These are phyloP conservation scores for Drosophila saltans DNA, from an alignment of 1,140 invertebrate species.

Conservation along the genomic window DNA sequence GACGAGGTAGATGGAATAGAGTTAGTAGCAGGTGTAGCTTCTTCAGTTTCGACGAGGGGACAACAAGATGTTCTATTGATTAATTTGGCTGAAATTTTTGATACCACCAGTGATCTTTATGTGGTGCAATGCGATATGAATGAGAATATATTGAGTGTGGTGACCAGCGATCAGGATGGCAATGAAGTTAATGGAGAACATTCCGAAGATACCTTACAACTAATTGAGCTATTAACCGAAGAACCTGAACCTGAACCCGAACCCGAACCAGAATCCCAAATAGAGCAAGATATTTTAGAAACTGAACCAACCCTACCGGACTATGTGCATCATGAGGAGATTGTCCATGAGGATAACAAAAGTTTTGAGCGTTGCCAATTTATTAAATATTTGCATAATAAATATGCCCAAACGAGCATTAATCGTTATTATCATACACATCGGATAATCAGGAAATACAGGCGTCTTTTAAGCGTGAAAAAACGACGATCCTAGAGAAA, in stretches of 20 bases:
- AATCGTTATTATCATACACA: constrained; percentile 68
- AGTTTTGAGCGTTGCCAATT: constrained; percentile 49
- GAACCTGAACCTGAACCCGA: constrained; percentile 49
- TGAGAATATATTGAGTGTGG: constrained; percentile 71
- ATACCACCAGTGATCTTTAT: constrained; percentile 75
- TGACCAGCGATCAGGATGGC: constrained; percentile 37
- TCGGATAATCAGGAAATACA: constrained; percentile 71
- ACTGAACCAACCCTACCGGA: constrained; percentile 24
- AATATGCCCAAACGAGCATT: constrained; percentile 72
- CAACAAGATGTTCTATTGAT: constrained; percentile 71
- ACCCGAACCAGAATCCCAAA: constrained; percentile 39
- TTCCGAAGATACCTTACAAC: constrained; percentile 39
- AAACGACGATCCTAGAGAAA: neutral
- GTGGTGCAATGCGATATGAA: constrained; percentile 82
- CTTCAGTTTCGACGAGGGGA: constrained; percentile 2
- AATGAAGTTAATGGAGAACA: neutral
- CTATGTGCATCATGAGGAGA: constrained; percentile 69
- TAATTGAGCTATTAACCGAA: constrained; percentile 60
- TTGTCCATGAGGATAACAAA: constrained; percentile 56
- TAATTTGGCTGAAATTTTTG: constrained; percentile 77
- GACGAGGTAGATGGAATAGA: constrained; percentile 5
- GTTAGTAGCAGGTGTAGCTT: neutral
- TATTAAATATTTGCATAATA: constrained; percentile 74
- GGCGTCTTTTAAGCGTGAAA: constrained; percentile 20
- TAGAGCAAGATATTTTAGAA: neutral